A percentile compares a stretch with the other conserved stretches of the same genome.
phyloP scores from a whole-genome alignment of 2,113 vertebrate species.

The mouse (Mus musculus) region DNA sequence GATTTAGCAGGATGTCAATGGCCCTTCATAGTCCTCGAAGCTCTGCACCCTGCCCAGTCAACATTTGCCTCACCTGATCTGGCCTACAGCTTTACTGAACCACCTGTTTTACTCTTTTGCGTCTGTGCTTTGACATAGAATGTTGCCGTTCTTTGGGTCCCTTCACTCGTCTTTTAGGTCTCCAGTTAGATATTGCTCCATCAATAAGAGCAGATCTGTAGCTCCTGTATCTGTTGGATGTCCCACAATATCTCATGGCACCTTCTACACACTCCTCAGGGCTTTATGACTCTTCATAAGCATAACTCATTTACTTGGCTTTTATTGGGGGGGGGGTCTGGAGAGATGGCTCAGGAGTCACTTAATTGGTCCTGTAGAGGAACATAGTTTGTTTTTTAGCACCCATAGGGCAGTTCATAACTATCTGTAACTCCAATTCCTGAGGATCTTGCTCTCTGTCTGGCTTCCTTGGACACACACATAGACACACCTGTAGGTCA shows the following conservation, averaged over 20 bases:
- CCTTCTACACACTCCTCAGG: too few relatives aligned
- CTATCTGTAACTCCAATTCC: background rate
- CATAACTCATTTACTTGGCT: background rate
- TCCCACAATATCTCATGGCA: background rate
- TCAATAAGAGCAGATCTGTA: background rate
- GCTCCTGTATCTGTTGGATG: background rate
- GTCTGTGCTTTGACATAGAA: background rate
- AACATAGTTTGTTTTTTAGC: background rate
- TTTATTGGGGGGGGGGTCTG: background rate
- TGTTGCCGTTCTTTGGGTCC: too few relatives aligned
- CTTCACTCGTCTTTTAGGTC: background rate
- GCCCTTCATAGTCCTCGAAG: rapidly evolving
- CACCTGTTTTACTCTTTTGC: background rate
- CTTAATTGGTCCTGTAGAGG: background rate
- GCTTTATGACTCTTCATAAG: background rate
- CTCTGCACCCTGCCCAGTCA: background rate
- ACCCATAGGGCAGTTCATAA: background rate
- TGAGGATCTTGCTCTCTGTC: too few relatives aligned
- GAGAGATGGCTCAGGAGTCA: background rate
- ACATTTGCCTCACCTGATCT: background rate
- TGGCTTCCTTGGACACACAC: background rate
- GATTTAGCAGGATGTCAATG: background rate
- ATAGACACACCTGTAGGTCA: background rate
- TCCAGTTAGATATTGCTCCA: background rate
- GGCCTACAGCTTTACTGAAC: background rate